Percentiles rank a stretch among this genome's conserved stretches.
These are phyloP conservation scores for Gallinago jamesoni DNA, from an alignment of 2,113 vertebrate species.

Conservation along the genomic window DNA sequence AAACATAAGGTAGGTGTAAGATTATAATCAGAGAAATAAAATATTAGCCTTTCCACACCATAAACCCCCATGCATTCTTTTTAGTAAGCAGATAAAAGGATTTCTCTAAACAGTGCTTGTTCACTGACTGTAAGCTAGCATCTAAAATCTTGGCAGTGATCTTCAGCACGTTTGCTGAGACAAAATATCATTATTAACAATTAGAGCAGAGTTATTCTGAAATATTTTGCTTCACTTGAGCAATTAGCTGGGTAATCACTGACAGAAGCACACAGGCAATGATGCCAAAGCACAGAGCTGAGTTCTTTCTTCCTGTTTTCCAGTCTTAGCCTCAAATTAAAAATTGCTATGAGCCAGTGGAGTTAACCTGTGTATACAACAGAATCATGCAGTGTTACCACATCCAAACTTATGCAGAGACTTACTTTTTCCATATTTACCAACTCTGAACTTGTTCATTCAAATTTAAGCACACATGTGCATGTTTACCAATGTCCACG, in stretches of 20 bases:
- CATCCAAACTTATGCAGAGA: not conserved
- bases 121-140: not conserved
- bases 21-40: not conserved
- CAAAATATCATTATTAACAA: constrained; percentile 40
- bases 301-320: not conserved
- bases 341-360: not conserved
- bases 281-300: not conserved
- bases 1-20: not conserved
- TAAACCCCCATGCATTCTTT: not conserved
- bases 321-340: not conserved
- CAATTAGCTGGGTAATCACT: not conserved
- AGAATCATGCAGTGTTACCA: not conserved
- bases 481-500: not conserved
- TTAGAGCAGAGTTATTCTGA: constrained; percentile 14
- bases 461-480: not conserved
- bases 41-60: not conserved
- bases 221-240: constrained; percentile 37
- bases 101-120: not conserved
- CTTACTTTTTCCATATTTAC: not conserved
- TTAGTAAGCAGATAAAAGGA: not conserved
- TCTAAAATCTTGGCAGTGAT: not conserved
- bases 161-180: not conserved
- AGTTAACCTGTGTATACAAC: not conserved
- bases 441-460: not conserved
- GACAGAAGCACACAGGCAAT: not conserved